Percentiles rank a stretch among this genome's conserved stretches.
These are phyloP conservation scores for Drosophila fungiperda DNA, from an alignment of 2,888 invertebrate genomes.

Conservation along the genomic window DNA sequence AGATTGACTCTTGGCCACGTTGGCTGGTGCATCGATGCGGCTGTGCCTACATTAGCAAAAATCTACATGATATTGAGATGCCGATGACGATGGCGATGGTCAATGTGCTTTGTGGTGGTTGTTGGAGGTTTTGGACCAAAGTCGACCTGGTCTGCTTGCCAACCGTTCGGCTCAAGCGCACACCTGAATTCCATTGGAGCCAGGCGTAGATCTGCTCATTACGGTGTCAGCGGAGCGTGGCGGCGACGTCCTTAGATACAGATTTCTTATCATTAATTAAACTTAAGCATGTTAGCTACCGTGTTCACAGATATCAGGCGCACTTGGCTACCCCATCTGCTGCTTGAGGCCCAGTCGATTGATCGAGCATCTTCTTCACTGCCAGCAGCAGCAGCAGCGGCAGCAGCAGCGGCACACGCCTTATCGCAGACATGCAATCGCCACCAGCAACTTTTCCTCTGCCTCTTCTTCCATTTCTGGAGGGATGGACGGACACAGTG, in stretches of 20 bases:
- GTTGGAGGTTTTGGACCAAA: not conserved
- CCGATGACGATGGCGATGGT: constrained; percentile 60
- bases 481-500: not conserved
- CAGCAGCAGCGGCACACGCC: constrained; percentile 68
- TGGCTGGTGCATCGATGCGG: constrained; percentile 25
- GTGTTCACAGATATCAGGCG: constrained; percentile 78
- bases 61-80: constrained; percentile 83
- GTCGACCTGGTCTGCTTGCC: constrained; percentile 1
- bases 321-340: constrained; percentile 24
- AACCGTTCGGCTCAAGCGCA: constrained; percentile 31
- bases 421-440: constrained; percentile 83
- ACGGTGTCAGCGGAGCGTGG: constrained; percentile 46
- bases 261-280: constrained; percentile 85
- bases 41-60: constrained; percentile 76
- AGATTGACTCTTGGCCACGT: constrained; percentile 62
- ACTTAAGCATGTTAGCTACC: constrained; percentile 85
- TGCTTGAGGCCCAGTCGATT: constrained; percentile 34
- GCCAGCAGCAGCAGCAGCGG: constrained; percentile 23
- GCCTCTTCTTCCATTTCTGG: not conserved
- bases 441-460: constrained; percentile 38
- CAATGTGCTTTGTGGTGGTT: not conserved
- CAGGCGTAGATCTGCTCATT: constrained; percentile 57
- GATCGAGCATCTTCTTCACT: constrained; percentile 58
- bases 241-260: constrained; percentile 82
- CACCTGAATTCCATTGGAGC: constrained; percentile 63